phyloP scores from a whole-genome alignment of 2,888 invertebrate species.

The Amiota mariae region DNA sequence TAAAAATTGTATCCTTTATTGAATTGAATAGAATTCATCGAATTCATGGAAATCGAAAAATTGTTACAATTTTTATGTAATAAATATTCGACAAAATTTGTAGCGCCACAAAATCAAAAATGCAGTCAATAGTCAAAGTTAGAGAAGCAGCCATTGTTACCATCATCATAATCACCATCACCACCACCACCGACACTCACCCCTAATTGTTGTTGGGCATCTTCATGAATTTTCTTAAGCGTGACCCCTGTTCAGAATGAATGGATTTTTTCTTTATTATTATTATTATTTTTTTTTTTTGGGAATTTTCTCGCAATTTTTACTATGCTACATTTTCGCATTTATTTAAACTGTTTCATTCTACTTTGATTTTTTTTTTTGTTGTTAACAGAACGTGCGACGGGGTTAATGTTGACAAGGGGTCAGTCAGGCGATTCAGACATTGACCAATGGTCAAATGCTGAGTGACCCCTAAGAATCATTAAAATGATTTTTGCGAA shows the following conservation, averaged over 20 bases:
- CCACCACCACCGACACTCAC: constrained; percentile 36
- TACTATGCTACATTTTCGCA: constrained; percentile 59
- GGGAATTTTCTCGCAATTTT: constrained; percentile 58
- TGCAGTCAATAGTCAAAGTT: neutral
- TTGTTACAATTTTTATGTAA: constrained; percentile 53
- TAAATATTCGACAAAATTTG: constrained; percentile 22
- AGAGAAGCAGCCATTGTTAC: neutral
- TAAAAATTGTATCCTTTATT: constrained; percentile 39
- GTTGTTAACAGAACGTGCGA: constrained; percentile 27
- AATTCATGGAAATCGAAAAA: constrained; percentile 36
- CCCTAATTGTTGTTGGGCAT: constrained; percentile 42
- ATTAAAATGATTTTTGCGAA: constrained; percentile 10
- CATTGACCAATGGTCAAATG: constrained; percentile 14
- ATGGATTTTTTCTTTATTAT: constrained; percentile 32
- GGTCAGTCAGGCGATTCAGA: constrained; percentile 48
- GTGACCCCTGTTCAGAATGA: constrained; percentile 51
- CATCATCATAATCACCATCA: constrained; percentile 19
- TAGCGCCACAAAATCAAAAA: constrained; percentile 10
- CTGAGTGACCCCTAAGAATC: constrained; percentile 27
- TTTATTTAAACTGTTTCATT: constrained; percentile 54
- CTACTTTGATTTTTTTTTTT: neutral
- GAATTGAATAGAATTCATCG: neutral
- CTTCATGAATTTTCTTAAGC: constrained; percentile 60
- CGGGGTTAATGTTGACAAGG: constrained; percentile 57
- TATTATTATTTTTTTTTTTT: constrained; percentile 13